phyloP scores from a whole-genome alignment of 2,797 vertebrate species.

The Phrynocephalus guinanensis region DNA sequence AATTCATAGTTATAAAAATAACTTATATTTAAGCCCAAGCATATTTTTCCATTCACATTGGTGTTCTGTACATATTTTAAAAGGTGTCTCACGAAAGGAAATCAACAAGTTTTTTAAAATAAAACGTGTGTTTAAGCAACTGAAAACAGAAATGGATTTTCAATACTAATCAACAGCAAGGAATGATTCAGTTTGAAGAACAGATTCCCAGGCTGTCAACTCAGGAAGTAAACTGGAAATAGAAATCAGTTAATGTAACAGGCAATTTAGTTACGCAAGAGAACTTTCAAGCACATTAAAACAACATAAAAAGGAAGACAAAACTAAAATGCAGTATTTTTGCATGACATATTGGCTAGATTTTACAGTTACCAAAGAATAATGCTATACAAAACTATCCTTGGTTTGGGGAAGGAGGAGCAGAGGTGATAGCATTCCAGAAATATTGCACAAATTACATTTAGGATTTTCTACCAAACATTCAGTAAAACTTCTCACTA shows the following conservation, averaged over 20 bases:
- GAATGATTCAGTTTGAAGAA: slow-evolving; percentile 29
- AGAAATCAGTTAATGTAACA: slow-evolving; percentile 38
- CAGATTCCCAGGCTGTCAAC: slow-evolving; percentile 21
- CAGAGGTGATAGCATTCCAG: slow-evolving; percentile 60
- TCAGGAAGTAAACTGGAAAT: slow-evolving; percentile 33
- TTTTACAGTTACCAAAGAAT: slow-evolving; percentile 11
- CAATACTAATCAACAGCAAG: neutral
- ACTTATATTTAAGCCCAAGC: neutral
- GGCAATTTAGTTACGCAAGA: slow-evolving; percentile 38
- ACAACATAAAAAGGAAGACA: slow-evolving; percentile 23
- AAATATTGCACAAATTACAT: slow-evolving; percentile 58
- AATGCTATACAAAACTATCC: slow-evolving; percentile 30
- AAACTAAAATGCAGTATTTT: slow-evolving; percentile 12
- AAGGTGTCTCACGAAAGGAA: neutral
- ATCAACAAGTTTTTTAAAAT: neutral
- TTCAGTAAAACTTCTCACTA: slow-evolving; percentile 34
- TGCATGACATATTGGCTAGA: slow-evolving; percentile 13
- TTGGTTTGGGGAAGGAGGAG: slow-evolving; percentile 38
- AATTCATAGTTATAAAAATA: neutral
- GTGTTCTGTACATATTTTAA: neutral
- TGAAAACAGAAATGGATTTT: neutral
- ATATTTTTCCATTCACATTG: neutral
- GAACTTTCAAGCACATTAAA: slow-evolving; percentile 20
- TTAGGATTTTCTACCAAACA: neutral
- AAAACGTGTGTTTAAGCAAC: neutral